These are phyloP conservation scores for Rhyacichthys aspro DNA, from an alignment of 2,797 vertebrate species.

Conservation along the genomic window DNA sequence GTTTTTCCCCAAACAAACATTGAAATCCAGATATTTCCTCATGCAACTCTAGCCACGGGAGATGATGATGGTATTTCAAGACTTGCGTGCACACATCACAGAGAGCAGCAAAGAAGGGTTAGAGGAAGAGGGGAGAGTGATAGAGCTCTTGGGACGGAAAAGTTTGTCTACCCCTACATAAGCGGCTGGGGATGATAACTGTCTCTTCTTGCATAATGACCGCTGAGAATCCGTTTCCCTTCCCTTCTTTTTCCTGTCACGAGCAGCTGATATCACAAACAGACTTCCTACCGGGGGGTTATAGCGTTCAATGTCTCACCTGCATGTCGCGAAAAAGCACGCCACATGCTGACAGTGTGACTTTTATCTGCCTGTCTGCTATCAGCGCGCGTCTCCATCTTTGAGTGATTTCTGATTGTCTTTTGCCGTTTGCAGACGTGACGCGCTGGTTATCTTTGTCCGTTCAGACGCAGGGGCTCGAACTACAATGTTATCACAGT, in stretches of 20 bases:
- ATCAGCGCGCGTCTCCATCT: constrained; percentile 45
- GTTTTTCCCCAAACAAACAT: constrained; percentile 4
- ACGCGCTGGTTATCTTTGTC: constrained; percentile 53
- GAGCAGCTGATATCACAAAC: constrained; percentile 15
- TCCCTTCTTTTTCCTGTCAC: constrained; percentile 13
- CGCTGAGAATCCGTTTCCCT: constrained; percentile 7
- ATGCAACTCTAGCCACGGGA: constrained; percentile 22
- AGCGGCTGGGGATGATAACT: constrained; percentile 27
- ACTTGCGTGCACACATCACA: constrained; percentile 32
- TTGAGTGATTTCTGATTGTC: constrained; percentile 31
- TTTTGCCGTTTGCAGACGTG: constrained; percentile 13
- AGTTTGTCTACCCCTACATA: constrained; percentile 40
- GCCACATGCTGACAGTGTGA: constrained; percentile 29
- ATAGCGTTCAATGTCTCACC: constrained; percentile 35
- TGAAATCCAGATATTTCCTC: constrained; percentile 30
- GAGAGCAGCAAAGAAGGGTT: constrained; percentile 34
- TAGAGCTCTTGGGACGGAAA: constrained; percentile 34
- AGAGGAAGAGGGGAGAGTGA: constrained; percentile 13
- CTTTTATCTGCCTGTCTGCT: constrained; percentile 30
- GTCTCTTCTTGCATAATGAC: constrained; percentile 22
- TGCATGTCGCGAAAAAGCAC: constrained; percentile 28
- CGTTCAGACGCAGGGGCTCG: constrained; percentile 39
- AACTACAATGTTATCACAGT: constrained; percentile 57
- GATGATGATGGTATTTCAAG: constrained; percentile 78
- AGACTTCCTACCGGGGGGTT: constrained; percentile 38